Evolutionary conservation across 53 echinoderm and acorn worm genomes (phyloP).

Genomic region (Crossaster papposus): DNA sequence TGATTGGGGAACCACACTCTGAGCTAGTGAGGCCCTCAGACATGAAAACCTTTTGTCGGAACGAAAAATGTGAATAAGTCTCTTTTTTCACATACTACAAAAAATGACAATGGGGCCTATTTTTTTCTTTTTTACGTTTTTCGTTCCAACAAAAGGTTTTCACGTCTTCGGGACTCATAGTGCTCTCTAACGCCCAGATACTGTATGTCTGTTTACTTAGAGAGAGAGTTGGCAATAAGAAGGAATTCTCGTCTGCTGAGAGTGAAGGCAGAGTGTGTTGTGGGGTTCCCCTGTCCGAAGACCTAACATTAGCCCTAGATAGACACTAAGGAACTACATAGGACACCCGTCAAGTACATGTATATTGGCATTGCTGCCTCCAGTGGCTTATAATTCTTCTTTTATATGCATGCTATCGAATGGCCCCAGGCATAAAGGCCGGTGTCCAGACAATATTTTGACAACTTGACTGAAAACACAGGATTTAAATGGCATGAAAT

Average conservation of each 20-base stretch:
- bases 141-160: no score
- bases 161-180: no score
- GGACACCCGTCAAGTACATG: slow-evolving; percentile 16
- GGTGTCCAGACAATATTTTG: slow-evolving; percentile 39
- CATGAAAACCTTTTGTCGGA: no score
- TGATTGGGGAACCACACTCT: no score
- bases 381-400: background rate
- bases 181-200: no score
- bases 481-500: slow-evolving; percentile 40
- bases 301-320: background rate
- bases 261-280: background rate
- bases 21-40: no score
- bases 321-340: background rate
- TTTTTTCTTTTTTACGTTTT: no score
- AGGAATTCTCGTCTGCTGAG: background rate
- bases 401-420: background rate
- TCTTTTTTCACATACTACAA: no score
- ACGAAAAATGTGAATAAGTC: no score
- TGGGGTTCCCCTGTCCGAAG: background rate
- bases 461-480: slow-evolving; percentile 40
- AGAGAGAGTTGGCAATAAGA: background rate
- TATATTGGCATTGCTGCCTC: slow-evolving; percentile 17
- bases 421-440: background rate
- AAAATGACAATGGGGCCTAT: no score
- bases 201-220: background rate